phyloP scores from a whole-genome alignment of 2,888 invertebrate species.

The Acleris sparsana region DNA sequence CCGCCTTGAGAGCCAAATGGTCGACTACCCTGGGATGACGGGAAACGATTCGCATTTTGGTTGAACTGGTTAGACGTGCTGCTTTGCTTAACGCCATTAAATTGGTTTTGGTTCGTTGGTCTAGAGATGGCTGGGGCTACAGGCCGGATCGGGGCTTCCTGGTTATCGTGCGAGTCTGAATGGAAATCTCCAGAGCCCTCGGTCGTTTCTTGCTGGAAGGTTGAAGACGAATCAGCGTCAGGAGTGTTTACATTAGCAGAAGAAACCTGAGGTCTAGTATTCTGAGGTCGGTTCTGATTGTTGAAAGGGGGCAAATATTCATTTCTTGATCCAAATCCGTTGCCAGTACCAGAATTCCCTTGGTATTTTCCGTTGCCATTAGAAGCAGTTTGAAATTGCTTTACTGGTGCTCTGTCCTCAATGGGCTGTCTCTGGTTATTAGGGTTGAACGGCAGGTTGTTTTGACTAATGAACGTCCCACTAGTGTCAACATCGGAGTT shows the following conservation, averaged over 20 bases:
- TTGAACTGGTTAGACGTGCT: conserved; percentile 20
- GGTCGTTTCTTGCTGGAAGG: conserved; percentile 36
- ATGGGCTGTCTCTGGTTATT: conserved; percentile 38
- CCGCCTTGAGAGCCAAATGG: conserved; percentile 16
- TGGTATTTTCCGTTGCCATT: conserved; percentile 38
- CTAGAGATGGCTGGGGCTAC: conserved; percentile 32
- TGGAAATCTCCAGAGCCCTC: conserved; percentile 36
- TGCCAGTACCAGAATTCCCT: conserved; percentile 35
- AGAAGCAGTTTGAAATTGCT: conserved; percentile 37
- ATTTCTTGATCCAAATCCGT: conserved; percentile 45
- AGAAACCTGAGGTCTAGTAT: conserved; percentile 12
- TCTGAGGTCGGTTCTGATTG: conserved; percentile 39
- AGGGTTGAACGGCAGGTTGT: conserved; percentile 43
- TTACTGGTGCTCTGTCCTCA: conserved; percentile 27
- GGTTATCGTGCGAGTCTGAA: conserved; percentile 16
- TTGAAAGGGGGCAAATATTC: conserved; percentile 53
- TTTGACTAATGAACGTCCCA: conserved; percentile 60
- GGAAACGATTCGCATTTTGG: conserved; percentile 14
- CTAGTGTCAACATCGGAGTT: conserved; percentile 52
- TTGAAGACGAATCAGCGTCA: conserved; percentile 31
- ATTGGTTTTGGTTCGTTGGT: conserved; percentile 33
- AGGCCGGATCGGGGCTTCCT: conserved; percentile 25
- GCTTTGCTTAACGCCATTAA: conserved; percentile 38
- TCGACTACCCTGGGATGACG: conserved; percentile 16
- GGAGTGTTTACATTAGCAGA: conserved; percentile 29